Conservation (phyloP, 2,888 invertebrate species). For the Heliothis peltigera region DNA sequence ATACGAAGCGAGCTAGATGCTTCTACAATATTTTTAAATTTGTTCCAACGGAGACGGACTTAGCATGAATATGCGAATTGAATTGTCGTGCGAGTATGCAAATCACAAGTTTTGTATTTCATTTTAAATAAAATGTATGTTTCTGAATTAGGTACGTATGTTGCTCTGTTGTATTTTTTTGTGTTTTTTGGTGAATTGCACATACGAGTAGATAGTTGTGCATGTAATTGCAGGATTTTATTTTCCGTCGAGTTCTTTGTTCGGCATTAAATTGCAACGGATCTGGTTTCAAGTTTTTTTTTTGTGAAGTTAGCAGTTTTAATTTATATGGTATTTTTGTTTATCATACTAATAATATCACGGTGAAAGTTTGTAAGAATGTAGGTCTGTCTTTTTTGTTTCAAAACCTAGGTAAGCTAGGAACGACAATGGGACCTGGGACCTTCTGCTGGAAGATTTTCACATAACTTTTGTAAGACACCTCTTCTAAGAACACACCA, state of each 20-base stretch:
- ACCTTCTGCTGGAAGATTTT: too few species aligned
- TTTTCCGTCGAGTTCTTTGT: conserved; percentile 8
- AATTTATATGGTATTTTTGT: not conserved
- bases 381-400: too few species aligned
- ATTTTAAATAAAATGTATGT: conserved; percentile 47
- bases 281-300: not conserved
- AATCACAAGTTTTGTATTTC: conserved; percentile 51
- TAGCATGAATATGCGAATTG: conserved; percentile 65
- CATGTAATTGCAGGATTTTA: conserved; percentile 8
- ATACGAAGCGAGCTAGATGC: conserved; percentile 37
- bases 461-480: too few species aligned
- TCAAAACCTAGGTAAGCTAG: too few species aligned
- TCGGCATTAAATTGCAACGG: not conserved
- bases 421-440: too few species aligned
- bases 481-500: too few species aligned
- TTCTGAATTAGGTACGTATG: conserved; percentile 41
- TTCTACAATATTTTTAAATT: conserved; percentile 69
- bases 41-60: conserved; percentile 63
- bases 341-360: too few species aligned
- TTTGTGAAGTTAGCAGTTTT: not conserved
- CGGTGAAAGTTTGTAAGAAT: too few species aligned
- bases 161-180: conserved; percentile 16
- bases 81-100: conserved; percentile 56
- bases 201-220: conserved; percentile 1
- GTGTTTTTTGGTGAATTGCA: conserved; percentile 13